A percentile compares a stretch with the other conserved stretches of the same genome.
Evolutionary conservation across 2,888 invertebrate species (phyloP).

Genomic region (Acholoe squamosa): DNA sequence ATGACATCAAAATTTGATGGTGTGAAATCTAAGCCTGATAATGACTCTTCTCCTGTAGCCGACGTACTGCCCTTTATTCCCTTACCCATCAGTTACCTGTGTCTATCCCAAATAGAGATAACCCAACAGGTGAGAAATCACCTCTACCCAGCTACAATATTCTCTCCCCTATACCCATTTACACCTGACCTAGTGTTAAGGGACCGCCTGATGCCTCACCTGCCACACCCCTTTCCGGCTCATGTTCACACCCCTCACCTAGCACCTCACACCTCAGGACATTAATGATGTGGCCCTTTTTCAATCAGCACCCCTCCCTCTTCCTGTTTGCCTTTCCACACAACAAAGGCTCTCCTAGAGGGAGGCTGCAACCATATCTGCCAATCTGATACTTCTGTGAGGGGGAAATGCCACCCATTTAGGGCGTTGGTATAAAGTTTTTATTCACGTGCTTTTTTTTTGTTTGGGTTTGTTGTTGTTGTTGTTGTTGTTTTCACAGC

Average conservation of each 20-base stretch:
- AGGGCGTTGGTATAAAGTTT: background rate
- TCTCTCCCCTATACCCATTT: background rate
- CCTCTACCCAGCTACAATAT: background rate
- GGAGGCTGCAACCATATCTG: background rate
- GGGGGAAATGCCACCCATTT: background rate
- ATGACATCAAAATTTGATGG: too few species aligned
- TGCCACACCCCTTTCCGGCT: constrained; percentile 11
- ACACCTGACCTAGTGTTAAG: background rate
- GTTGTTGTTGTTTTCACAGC: too few species aligned
- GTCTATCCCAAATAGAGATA: background rate
- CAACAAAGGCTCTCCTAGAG: background rate
- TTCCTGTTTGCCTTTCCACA: constrained; percentile 3
- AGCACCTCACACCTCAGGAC: background rate
- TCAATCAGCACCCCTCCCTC: background rate
- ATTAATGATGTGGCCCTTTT: too few species aligned
- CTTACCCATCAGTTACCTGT: too few species aligned
- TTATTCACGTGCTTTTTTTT: too few species aligned
- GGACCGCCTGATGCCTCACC: background rate
- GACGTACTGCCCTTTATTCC: too few species aligned
- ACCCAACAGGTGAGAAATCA: background rate
- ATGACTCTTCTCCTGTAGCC: too few species aligned
- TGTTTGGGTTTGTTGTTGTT: too few species aligned
- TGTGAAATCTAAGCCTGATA: too few species aligned
- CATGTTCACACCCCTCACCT: background rate
- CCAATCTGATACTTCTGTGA: background rate